Conservation (phyloP, 2,888 invertebrate genomes). For the Phalangium opilio region DNA sequence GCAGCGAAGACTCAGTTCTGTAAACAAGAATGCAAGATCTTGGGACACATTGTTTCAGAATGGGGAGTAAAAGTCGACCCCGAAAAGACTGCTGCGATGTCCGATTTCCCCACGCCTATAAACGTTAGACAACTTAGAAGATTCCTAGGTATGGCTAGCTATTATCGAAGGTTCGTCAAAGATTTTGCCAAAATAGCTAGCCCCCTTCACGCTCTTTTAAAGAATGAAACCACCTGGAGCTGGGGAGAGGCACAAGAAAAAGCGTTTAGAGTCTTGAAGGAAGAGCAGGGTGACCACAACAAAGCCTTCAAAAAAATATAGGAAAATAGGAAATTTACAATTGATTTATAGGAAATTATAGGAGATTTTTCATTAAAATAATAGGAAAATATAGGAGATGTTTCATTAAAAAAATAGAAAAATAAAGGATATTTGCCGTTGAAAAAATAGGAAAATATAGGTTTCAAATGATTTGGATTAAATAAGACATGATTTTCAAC, state of each 20-base stretch:
- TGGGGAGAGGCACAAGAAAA: slow-evolving; percentile 3
- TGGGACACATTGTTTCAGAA: slow-evolving; percentile 10
- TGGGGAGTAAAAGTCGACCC: slow-evolving; percentile 5
- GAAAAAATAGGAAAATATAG: no score
- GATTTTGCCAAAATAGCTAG: slow-evolving; percentile 3
- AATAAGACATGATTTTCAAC: no score
- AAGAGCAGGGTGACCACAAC: no score
- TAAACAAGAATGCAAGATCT: slow-evolving; percentile 6
- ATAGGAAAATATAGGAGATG: no score
- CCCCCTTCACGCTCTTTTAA: slow-evolving; percentile 7
- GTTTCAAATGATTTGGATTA: no score
- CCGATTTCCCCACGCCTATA: slow-evolving; percentile 9
- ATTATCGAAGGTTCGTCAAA: slow-evolving; percentile 6
- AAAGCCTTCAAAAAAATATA: no score
- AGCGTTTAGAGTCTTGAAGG: slow-evolving; percentile 9
- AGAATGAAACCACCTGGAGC: slow-evolving; percentile 4
- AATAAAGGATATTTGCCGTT: no score
- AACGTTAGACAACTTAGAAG: slow-evolving; percentile 4
- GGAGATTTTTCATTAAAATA: no score
- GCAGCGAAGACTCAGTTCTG: slow-evolving; percentile 18
- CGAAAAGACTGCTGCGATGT: not conserved
- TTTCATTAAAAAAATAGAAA: no score
- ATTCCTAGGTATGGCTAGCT: not conserved
- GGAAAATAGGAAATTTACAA: no score
- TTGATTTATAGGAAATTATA: no score